Conservation (phyloP, 1,140 invertebrate species). For the Temnothorax longispinosus region DNA sequence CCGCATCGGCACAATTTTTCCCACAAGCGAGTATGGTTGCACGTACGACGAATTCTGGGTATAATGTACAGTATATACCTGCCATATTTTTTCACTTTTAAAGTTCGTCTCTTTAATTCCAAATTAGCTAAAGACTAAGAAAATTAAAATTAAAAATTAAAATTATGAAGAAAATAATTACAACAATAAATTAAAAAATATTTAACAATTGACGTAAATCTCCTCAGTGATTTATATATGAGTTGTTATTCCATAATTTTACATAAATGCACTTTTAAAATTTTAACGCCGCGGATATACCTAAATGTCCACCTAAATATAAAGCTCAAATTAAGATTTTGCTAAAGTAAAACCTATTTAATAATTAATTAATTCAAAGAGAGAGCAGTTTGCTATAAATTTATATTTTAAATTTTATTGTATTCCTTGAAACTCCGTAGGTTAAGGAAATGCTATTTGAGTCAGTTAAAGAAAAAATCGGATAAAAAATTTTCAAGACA, state of each 20-base stretch:
- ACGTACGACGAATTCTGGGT: not conserved
- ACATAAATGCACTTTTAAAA: not conserved
- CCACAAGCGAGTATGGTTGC: constrained; percentile 14
- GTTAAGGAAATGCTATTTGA: too few species aligned
- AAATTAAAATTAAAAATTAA: not conserved
- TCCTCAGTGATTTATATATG: not conserved
- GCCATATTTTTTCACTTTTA: not conserved
- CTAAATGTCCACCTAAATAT: not conserved
- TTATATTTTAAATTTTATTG: not conserved
- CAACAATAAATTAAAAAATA: not conserved
- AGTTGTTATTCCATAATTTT: not conserved
- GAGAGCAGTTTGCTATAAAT: not conserved
- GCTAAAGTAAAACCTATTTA: not conserved
- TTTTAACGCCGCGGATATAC: not conserved
- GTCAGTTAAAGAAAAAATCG: too few species aligned
- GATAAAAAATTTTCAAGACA: too few species aligned
- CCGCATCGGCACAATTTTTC: constrained; percentile 42
- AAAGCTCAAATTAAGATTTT: not conserved
- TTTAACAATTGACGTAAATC: not conserved
- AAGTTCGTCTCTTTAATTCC: not conserved
- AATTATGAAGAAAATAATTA: not conserved
- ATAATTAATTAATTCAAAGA: not conserved
- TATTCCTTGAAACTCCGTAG: not conserved
- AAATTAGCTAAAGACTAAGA: not conserved
- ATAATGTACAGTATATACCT: not conserved